phyloP scores from a whole-genome alignment of 2,888 invertebrate species.

The Punctoribates punctum region DNA sequence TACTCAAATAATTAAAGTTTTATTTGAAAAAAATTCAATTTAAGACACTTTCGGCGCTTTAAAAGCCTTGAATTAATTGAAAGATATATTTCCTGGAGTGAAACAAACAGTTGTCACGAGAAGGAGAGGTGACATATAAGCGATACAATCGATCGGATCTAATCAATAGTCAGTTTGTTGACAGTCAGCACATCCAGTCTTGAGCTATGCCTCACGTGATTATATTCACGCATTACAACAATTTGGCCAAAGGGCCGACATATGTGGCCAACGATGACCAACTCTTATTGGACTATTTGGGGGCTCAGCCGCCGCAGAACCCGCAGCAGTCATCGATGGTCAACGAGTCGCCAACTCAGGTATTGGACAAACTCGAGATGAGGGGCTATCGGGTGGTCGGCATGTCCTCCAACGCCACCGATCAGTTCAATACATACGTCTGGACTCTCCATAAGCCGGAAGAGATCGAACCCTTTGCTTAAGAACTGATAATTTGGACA shows the following conservation, averaged over 20 bases:
- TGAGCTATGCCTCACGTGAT: slow-evolving; percentile 27
- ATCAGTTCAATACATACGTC: slow-evolving; percentile 55
- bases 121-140: no score
- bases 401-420: slow-evolving; percentile 55
- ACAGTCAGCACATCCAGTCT: background rate
- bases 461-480: slow-evolving; percentile 39
- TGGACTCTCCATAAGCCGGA: slow-evolving; percentile 56
- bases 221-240: slow-evolving; percentile 21
- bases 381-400: slow-evolving; percentile 54
- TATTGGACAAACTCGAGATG: slow-evolving; percentile 55
- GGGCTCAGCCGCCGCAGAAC: background rate
- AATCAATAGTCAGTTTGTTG: no score
- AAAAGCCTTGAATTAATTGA: no score
- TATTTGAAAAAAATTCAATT: no score
- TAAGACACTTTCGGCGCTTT: no score
- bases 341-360: slow-evolving; percentile 53
- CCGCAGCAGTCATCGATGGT: background rate
- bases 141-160: no score
- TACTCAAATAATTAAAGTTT: no score
- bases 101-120: no score
- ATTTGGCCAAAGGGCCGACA: slow-evolving; percentile 21
- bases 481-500: background rate
- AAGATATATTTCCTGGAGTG: no score
- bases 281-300: slow-evolving; percentile 15
- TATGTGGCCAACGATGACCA: slow-evolving; percentile 16